Conservation (phyloP, 1,140 invertebrate species). For the Zeugodacus cucurbitae region DNA sequence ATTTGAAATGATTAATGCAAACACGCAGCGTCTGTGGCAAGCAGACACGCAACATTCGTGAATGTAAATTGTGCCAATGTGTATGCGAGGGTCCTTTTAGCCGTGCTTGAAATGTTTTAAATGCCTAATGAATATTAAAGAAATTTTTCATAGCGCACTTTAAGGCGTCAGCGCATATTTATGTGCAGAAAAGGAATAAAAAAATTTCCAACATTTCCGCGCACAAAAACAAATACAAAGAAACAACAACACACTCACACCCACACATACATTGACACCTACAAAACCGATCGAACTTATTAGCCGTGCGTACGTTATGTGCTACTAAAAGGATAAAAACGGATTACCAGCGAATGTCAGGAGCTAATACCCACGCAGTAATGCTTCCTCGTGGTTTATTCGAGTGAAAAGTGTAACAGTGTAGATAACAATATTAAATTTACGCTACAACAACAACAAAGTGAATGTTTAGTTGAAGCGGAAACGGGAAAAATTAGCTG, state of each 20-base stretch:
- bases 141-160: constrained; percentile 4
- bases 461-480: not conserved
- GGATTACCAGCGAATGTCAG: not conserved
- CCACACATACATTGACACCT: not conserved
- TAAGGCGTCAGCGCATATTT: not conserved
- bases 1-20: constrained; percentile 4
- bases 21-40: not conserved
- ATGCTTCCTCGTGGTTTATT: not conserved
- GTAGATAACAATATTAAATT: not conserved
- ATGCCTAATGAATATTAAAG: not conserved
- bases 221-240: not conserved
- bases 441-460: not conserved
- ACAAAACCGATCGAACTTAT: not conserved
- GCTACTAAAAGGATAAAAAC: not conserved
- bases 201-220: not conserved
- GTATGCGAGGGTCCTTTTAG: not conserved
- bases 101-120: not conserved
- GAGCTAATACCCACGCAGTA: not conserved
- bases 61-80: not conserved
- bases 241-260: not conserved
- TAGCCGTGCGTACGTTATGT: not conserved
- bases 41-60: not conserved
- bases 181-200: not conserved
- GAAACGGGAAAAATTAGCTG: not conserved
- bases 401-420: not conserved